Percentiles rank a stretch among this genome's conserved stretches.
phyloP scores from a whole-genome alignment of 2,888 invertebrate genomes.

The Eulithis testata region DNA sequence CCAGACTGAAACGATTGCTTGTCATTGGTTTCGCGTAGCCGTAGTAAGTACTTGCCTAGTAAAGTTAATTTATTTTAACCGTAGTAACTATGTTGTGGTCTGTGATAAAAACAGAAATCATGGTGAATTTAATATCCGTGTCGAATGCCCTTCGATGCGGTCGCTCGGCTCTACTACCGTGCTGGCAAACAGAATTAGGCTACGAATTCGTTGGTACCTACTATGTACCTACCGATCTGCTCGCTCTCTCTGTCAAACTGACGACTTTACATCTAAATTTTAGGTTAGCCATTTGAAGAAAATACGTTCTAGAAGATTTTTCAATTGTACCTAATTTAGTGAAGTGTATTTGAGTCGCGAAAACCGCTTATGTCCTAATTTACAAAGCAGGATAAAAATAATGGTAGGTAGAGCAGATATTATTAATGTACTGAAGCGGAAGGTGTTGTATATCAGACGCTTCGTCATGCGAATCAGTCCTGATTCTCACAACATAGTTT shows the following conservation, averaged over 20 bases:
- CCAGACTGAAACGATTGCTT: constrained; percentile 38
- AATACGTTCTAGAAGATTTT: no score
- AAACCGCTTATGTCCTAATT: not conserved
- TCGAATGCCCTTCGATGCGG: constrained; percentile 56
- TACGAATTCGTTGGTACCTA: not conserved
- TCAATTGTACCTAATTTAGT: no score
- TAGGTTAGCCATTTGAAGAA: no score
- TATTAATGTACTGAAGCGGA: constrained; percentile 22
- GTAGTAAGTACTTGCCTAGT: not conserved
- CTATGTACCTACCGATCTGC: not conserved
- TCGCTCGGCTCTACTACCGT: constrained; percentile 35
- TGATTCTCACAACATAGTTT: constrained; percentile 12
- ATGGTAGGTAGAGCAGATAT: not conserved
- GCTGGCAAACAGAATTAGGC: constrained; percentile 19
- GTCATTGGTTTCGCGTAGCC: constrained; percentile 57
- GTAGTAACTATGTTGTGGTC: constrained; percentile 8
- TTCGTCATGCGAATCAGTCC: constrained; percentile 35
- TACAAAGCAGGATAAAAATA: not conserved
- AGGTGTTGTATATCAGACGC: constrained; percentile 29
- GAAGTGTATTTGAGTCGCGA: no score
- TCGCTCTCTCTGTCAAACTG: no score
- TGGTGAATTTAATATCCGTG: constrained; percentile 58
- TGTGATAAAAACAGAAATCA: constrained; percentile 34
- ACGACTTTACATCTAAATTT: no score
- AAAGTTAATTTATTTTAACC: not conserved